A percentile compares a stretch with the other conserved stretches of the same genome.
Conservation (phyloP, 2,797 vertebrate genomes). For the Lacerta bilineata region DNA sequence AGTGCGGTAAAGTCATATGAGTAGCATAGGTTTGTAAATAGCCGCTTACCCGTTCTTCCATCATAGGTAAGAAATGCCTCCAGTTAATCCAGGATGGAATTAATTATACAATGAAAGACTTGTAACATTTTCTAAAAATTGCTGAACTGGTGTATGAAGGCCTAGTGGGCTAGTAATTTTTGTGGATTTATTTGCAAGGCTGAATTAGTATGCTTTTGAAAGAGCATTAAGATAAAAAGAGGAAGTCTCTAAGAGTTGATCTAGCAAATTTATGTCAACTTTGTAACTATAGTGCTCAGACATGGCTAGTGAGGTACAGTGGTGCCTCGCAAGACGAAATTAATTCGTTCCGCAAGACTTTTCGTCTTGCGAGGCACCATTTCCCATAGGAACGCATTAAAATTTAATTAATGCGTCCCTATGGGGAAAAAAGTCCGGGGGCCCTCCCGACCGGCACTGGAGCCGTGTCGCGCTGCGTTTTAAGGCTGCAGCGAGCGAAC, state of each 20-base stretch:
- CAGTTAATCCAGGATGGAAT: not conserved
- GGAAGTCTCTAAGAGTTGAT: not conserved
- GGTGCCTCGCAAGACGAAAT: too few relatives aligned
- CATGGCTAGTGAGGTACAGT: not conserved
- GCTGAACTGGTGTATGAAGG: not conserved
- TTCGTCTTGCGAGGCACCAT: too few relatives aligned
- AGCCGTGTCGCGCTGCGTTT: too few relatives aligned
- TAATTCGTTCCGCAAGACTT: too few relatives aligned
- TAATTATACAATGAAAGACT: not conserved
- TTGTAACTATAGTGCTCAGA: not conserved
- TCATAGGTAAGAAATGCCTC: not conserved
- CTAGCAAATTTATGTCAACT: not conserved
- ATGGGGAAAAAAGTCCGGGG: too few relatives aligned
- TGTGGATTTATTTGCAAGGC: not conserved
- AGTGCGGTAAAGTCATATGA: not conserved
- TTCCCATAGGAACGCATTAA: too few relatives aligned
- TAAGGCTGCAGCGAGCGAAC: too few relatives aligned
- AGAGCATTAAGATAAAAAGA: not conserved
- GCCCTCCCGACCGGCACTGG: too few relatives aligned
- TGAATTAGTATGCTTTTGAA: not conserved
- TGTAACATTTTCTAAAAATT: not conserved
- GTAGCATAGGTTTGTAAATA: not conserved
- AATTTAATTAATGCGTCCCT: too few relatives aligned
- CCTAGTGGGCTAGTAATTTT: not conserved
- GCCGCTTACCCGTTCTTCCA: not conserved